phyloP scores from a whole-genome alignment of 2,888 invertebrate species.

The Conchocele bisecta region DNA sequence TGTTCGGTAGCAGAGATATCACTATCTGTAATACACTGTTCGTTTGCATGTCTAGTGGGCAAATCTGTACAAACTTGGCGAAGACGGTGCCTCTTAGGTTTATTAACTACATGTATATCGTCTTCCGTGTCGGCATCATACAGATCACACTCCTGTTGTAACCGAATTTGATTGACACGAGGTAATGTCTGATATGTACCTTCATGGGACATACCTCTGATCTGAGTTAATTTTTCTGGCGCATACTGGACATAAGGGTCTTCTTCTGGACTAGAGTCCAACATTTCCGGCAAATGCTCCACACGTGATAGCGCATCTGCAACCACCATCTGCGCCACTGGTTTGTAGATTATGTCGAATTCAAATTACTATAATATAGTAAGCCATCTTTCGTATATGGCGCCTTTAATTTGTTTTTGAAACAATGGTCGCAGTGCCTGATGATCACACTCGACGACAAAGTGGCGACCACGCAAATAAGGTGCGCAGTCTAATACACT shows the following conservation, averaged over 20 bases:
- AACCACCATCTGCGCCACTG: slow-evolving; percentile 10
- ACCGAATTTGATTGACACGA: not conserved
- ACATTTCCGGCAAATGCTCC: not conserved
- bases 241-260: slow-evolving; percentile 17
- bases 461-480: too few species aligned
- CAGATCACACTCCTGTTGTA: not conserved
- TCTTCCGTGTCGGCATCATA: slow-evolving; percentile 25
- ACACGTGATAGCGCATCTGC: slow-evolving; percentile 8
- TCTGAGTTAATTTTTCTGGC: not conserved
- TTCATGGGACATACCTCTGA: slow-evolving; percentile 1
- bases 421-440: not conserved
- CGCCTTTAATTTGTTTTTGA: slow-evolving; percentile 11
- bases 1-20: too few species aligned
- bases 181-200: not conserved
- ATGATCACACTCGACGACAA: too few species aligned
- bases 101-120: too few species aligned
- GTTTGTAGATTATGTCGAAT: slow-evolving; percentile 16
- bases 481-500: too few species aligned
- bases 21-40: not conserved
- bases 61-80: too few species aligned
- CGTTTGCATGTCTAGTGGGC: too few species aligned
- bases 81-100: too few species aligned
- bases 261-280: slow-evolving; percentile 12
- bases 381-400: slow-evolving; percentile 17
- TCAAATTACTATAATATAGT: slow-evolving; percentile 20